A percentile compares a stretch with the other conserved stretches of the same genome.
Evolutionary conservation across 2,113 vertebrate species (phyloP).

Genomic region (Coptodon bakossiorum): DNA sequence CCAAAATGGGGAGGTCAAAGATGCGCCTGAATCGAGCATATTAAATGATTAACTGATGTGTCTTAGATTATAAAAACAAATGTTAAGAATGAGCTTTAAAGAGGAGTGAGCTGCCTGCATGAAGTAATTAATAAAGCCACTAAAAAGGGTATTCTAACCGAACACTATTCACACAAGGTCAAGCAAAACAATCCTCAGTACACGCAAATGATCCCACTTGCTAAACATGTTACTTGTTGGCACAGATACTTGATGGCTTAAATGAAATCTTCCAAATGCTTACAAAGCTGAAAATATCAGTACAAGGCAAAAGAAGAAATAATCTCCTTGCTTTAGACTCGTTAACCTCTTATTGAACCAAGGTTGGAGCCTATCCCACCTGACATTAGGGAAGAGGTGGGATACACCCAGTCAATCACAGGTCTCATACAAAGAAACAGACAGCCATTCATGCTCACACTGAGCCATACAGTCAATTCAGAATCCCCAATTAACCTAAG

Average conservation of each 20-base stretch:
- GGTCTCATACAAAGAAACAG: not conserved
- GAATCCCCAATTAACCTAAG: not conserved
- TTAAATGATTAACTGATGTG: not conserved
- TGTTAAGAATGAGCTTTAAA: not conserved
- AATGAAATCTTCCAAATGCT: not conserved
- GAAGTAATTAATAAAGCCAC: not conserved
- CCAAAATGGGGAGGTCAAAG: not conserved
- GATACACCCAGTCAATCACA: not conserved
- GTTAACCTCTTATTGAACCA: not conserved
- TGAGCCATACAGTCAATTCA: not conserved
- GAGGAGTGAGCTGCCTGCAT: not conserved
- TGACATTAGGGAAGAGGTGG: not conserved
- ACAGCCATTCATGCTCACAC: not conserved
- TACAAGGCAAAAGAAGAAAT: not conserved
- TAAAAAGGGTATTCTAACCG: not conserved
- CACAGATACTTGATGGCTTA: not conserved
- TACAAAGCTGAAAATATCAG: not conserved
- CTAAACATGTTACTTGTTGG: not conserved
- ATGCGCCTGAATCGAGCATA: not conserved
- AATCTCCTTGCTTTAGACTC: not conserved
- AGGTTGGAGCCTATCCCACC: not conserved
- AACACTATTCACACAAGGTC: not conserved
- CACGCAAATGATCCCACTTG: not conserved
- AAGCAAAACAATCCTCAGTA: not conserved
- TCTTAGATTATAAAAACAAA: not conserved